Conservation (phyloP, 2,797 vertebrate species). For the Ceyx erithaca region DNA sequence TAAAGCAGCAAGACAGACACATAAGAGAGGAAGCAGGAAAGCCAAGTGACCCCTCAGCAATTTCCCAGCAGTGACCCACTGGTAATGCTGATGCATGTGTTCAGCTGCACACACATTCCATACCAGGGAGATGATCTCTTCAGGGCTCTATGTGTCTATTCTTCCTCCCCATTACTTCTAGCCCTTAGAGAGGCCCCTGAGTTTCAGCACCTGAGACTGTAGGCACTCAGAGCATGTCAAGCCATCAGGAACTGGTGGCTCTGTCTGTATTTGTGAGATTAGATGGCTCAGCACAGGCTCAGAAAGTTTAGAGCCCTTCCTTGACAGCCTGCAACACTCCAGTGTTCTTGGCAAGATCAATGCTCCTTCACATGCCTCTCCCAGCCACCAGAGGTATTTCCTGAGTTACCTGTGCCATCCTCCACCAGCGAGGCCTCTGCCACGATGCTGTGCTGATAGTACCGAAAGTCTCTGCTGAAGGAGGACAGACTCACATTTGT, state of each 20-base stretch:
- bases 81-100: not conserved
- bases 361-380: not conserved
- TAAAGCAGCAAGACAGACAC: not conserved
- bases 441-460: conserved; percentile 54
- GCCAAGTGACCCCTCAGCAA: not conserved
- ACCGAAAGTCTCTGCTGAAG: conserved; percentile 39
- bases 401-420: conserved; percentile 79
- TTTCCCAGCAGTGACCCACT: not conserved
- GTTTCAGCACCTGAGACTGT: not conserved
- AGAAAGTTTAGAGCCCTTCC: not conserved
- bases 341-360: not conserved
- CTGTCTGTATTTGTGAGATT: not conserved
- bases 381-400: not conserved
- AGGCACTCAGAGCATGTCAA: not conserved
- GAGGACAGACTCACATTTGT: conserved; percentile 59
- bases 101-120: not conserved
- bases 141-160: not conserved
- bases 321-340: not conserved
- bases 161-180: not conserved
- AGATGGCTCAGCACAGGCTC: not conserved
- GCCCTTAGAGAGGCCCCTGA: not conserved
- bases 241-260: not conserved
- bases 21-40: not conserved
- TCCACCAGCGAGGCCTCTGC: conserved; percentile 78
- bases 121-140: not conserved